These are phyloP conservation scores for Pachycephus smyrnensis DNA, from an alignment of 2,888 invertebrate species.

Conservation along the genomic window DNA sequence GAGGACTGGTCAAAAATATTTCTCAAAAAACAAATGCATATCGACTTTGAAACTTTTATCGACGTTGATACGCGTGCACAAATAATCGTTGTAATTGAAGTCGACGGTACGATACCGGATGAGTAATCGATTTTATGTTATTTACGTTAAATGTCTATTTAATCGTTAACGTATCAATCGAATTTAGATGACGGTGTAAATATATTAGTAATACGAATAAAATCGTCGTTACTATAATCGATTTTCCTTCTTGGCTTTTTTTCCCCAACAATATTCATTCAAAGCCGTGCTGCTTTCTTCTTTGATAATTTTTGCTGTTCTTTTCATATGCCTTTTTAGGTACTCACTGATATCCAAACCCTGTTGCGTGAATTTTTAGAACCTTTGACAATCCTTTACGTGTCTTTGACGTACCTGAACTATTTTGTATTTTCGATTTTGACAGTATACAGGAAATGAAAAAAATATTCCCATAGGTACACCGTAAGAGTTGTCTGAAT, in stretches of 20 bases:
- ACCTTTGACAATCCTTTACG: background rate
- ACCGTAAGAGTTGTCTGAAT: conserved; percentile 37
- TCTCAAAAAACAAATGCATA: background rate
- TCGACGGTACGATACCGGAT: background rate
- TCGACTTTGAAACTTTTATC: background rate
- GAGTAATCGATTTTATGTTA: background rate
- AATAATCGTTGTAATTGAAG: conserved; percentile 21
- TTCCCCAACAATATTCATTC: background rate
- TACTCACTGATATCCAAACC: conserved; percentile 17
- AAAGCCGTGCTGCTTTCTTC: conserved; percentile 21
- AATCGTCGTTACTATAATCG: background rate
- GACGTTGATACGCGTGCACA: conserved; percentile 26
- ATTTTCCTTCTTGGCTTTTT: background rate
- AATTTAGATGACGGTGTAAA: background rate
- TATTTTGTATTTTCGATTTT: conserved; percentile 29
- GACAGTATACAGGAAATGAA: conserved; percentile 37
- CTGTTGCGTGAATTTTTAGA: conserved; percentile 10
- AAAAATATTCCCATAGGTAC: conserved; percentile 31
- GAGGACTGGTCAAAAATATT: background rate
- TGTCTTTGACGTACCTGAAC: conserved; percentile 26
- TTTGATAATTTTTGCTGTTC: conserved; percentile 15
- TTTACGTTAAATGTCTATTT: background rate
- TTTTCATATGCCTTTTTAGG: conserved; percentile 18
- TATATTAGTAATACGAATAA: background rate
- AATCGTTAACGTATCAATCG: background rate